Evolutionary conservation across 2,888 invertebrate genomes (phyloP).

Genomic region (Acleris cristana): DNA sequence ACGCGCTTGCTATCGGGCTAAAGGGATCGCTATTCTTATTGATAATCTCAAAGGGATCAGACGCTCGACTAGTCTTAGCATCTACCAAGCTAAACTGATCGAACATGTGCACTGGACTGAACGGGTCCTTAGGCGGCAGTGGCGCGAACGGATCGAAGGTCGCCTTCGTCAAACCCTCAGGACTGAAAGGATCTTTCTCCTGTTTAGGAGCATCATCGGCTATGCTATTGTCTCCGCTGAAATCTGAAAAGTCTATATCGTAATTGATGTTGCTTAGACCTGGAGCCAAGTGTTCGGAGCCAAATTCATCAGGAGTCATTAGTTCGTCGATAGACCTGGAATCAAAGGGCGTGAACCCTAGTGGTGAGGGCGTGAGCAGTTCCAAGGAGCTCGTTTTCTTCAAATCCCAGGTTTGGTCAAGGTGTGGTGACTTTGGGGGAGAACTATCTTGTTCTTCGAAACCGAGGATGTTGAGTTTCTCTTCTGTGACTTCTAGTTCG

Average conservation of each 20-base stretch:
- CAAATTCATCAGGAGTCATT: slow-evolving; percentile 85
- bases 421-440: slow-evolving; percentile 62
- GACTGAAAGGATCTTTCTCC: slow-evolving; percentile 84
- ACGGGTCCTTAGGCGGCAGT: slow-evolving; percentile 39
- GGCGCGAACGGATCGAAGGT: slow-evolving; percentile 51
- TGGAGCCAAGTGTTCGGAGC: slow-evolving; percentile 79
- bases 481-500: slow-evolving; percentile 43
- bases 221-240: slow-evolving; percentile 88
- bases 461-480: slow-evolving; percentile 64
- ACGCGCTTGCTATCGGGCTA: too few relatives aligned
- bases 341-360: slow-evolving; percentile 83
- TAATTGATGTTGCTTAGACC: slow-evolving; percentile 89
- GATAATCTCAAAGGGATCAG: slow-evolving; percentile 68
- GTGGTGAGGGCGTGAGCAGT: slow-evolving; percentile 83
- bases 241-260: slow-evolving; percentile 89
- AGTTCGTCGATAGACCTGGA: slow-evolving; percentile 83
- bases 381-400: slow-evolving; percentile 77
- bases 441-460: slow-evolving; percentile 65
- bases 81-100: slow-evolving; percentile 68
- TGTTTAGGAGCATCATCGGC: slow-evolving; percentile 79
- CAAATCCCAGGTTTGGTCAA: slow-evolving; percentile 64
- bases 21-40: slow-evolving; percentile 48
- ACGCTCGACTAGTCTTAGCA: slow-evolving; percentile 46
- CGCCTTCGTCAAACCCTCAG: slow-evolving; percentile 68
- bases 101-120: slow-evolving; percentile 55